phyloP scores from a whole-genome alignment of 2,113 vertebrate species.

The Gnathonemus longibarbis region DNA sequence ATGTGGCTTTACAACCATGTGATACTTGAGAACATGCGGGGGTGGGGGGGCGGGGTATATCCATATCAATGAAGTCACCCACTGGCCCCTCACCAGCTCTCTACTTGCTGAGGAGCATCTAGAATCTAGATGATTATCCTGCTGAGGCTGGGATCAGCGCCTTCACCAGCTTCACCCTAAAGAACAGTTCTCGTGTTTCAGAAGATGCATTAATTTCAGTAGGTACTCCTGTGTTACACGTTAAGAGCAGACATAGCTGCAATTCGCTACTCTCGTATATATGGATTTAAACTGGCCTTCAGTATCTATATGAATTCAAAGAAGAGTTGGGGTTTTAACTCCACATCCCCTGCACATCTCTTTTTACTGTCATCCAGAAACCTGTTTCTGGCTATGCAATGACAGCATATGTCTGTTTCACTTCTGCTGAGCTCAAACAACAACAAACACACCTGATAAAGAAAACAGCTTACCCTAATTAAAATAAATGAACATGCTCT shows the following conservation, averaged over 20 bases:
- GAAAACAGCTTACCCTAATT: neutral
- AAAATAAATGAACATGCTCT: neutral
- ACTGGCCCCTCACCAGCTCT: neutral
- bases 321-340: neutral
- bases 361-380: neutral
- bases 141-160: neutral
- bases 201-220: neutral
- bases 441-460: neutral
- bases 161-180: neutral
- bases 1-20: neutral
- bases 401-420: neutral
- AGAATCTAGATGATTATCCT: neutral
- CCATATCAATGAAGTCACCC: neutral
- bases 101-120: neutral
- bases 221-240: neutral
- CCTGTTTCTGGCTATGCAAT: neutral
- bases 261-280: neutral
- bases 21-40: neutral
- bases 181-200: neutral
- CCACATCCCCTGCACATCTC: neutral
- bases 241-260: neutral
- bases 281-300: neutral
- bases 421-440: neutral
- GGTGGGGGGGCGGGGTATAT: neutral
- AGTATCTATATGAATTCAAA: neutral